These are phyloP conservation scores for Abramis brama DNA, from an alignment of 2,113 vertebrate genomes.

Conservation along the genomic window DNA sequence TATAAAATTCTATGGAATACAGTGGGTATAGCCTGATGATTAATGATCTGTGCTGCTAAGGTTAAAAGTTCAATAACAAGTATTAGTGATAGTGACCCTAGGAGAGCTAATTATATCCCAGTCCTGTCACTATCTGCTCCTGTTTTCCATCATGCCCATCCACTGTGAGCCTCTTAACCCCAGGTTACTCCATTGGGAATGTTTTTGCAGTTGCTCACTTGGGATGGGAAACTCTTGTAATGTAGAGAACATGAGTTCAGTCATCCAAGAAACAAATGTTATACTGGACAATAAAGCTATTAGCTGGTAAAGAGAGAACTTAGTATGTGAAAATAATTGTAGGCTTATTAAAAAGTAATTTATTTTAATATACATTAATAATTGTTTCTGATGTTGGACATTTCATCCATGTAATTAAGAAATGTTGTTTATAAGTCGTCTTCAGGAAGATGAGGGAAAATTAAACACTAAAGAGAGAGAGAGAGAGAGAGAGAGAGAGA, in stretches of 20 bases:
- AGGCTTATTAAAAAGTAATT: no score
- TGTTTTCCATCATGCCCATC: slow-evolving; percentile 6
- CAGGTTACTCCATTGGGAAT: slow-evolving; percentile 3
- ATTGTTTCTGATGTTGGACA: no score
- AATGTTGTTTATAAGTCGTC: no score
- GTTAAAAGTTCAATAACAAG: slow-evolving; percentile 29
- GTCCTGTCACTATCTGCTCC: slow-evolving; percentile 8
- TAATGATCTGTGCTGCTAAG: slow-evolving; percentile 1
- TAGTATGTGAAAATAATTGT: no score
- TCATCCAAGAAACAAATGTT: slow-evolving; percentile 13
- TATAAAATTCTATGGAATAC: neutral
- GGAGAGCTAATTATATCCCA: slow-evolving; percentile 8
- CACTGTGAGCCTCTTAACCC: slow-evolving; percentile 8
- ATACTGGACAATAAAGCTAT: slow-evolving; percentile 6
- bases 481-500: no score
- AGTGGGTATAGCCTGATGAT: neutral
- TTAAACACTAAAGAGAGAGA: no score
- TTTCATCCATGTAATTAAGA: no score
- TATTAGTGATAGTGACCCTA: neutral
- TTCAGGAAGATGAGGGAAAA: no score
- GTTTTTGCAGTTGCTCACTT: slow-evolving; percentile 14
- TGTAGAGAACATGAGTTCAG: neutral
- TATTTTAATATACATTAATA: no score
- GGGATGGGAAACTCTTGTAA: neutral
- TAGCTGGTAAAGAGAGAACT: slow-evolving; percentile 14